Percentiles rank a stretch among this genome's conserved stretches.
phyloP scores from a whole-genome alignment of 2,797 vertebrate species.

The Lutjanus campechanus region DNA sequence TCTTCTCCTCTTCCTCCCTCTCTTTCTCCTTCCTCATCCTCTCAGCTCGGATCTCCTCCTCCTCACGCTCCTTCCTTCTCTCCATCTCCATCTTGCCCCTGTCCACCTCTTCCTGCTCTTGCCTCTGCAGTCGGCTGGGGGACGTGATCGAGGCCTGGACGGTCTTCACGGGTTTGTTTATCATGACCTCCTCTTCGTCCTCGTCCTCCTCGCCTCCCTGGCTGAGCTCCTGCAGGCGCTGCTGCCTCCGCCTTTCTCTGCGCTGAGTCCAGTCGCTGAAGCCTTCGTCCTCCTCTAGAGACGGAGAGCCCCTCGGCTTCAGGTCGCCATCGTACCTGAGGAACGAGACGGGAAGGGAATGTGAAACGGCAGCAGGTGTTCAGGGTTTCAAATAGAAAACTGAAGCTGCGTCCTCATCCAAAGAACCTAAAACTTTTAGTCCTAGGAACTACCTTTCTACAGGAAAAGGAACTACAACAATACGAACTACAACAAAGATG shows the following conservation, averaged over 20 bases:
- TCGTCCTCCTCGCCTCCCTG: slow-evolving; percentile 63
- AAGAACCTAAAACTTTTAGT: too few relatives aligned
- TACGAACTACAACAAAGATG: too few relatives aligned
- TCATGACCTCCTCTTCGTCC: slow-evolving; percentile 47
- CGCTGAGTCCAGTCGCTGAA: slow-evolving; percentile 96
- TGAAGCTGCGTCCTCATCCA: too few relatives aligned
- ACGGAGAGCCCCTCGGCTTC: slow-evolving; percentile 81
- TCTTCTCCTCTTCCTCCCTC: slow-evolving; percentile 45
- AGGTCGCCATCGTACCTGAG: slow-evolving; percentile 77
- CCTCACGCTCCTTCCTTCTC: slow-evolving; percentile 35
- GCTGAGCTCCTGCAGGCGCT: slow-evolving; percentile 73
- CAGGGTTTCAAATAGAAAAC: too few relatives aligned
- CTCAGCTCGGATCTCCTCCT: slow-evolving; percentile 52
- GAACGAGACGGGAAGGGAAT: not conserved
- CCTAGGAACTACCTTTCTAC: too few relatives aligned
- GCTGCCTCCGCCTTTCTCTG: slow-evolving; percentile 83
- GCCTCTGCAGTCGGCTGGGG: slow-evolving; percentile 44
- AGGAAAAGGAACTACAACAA: too few relatives aligned
- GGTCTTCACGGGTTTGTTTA: slow-evolving; percentile 32
- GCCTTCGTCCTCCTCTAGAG: slow-evolving; percentile 94
- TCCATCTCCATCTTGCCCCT: slow-evolving; percentile 34
- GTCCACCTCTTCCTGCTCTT: slow-evolving; percentile 47
- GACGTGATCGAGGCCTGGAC: slow-evolving; percentile 22
- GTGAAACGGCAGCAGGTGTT: not conserved
- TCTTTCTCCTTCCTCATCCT: slow-evolving; percentile 50